These are phyloP conservation scores for Notarius quadriscutis DNA, from an alignment of 2,113 vertebrate genomes.

Conservation along the genomic window DNA sequence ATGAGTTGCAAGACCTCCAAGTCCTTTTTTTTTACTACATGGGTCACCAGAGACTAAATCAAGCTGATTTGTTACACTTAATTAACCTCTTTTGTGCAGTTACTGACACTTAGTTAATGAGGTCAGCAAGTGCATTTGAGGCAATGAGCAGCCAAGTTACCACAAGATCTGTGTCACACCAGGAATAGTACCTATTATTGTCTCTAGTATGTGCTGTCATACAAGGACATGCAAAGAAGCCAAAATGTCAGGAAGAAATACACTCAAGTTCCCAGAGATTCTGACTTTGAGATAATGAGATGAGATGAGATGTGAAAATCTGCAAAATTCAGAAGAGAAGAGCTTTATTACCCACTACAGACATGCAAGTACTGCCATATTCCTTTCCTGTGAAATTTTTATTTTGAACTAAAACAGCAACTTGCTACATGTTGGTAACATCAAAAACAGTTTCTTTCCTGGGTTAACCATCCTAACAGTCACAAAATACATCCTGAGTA, in stretches of 20 bases:
- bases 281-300: neutral
- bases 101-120: slow-evolving; percentile 12
- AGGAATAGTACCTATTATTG: slow-evolving; percentile 27
- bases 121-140: slow-evolving; percentile 1
- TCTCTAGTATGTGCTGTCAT: slow-evolving; percentile 20
- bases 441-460: neutral
- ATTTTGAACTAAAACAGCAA: neutral
- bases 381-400: neutral
- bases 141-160: slow-evolving; percentile 21
- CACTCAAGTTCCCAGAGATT: neutral
- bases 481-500: slow-evolving; percentile 3
- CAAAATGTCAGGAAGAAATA: slow-evolving; percentile 2
- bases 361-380: neutral
- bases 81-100: slow-evolving; percentile 1
- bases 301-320: neutral
- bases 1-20: slow-evolving; percentile 54
- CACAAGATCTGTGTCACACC: slow-evolving; percentile 20
- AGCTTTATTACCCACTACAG: neutral
- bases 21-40: slow-evolving; percentile 32
- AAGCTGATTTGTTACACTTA: slow-evolving; percentile 38
- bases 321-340: neutral
- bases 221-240: slow-evolving; percentile 2
- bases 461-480: neutral
- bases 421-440: neutral
- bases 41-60: slow-evolving; percentile 27